Evolutionary conservation across 1,140 invertebrate species (phyloP).

Genomic region (Eulimnadia texana): DNA sequence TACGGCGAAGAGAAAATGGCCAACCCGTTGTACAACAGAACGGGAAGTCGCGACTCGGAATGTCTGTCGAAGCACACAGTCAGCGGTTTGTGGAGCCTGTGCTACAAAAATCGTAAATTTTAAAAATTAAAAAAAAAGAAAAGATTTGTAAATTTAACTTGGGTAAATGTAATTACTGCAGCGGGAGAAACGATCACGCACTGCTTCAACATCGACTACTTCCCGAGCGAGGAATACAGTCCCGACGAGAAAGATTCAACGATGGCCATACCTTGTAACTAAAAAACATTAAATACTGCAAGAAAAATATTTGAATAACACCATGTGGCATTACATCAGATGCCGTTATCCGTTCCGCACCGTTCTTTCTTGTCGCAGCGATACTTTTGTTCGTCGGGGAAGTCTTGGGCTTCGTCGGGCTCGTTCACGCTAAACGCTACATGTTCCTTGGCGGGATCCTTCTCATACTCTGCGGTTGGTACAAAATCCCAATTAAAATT

Average conservation of each 20-base stretch:
- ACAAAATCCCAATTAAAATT: not conserved
- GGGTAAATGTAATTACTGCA: conserved; percentile 13
- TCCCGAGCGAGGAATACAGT: conserved; percentile 63
- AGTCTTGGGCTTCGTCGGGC: conserved; percentile 43
- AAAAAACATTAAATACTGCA: conserved; percentile 7
- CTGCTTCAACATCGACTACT: conserved; percentile 70
- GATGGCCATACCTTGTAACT: conserved; percentile 77
- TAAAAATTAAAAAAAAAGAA: not conserved
- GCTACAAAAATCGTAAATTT: conserved; percentile 51
- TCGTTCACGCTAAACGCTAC: conserved; percentile 39
- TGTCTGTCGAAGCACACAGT: conserved; percentile 49
- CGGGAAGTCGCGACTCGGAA: conserved; percentile 36
- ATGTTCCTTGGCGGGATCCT: conserved; percentile 48
- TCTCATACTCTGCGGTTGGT: conserved; percentile 50
- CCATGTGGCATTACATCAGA: too few species aligned
- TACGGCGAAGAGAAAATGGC: conserved; percentile 52
- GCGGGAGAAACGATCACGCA: conserved; percentile 29
- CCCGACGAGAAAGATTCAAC: conserved; percentile 74
- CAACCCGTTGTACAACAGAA: conserved; percentile 44
- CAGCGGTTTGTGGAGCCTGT: conserved; percentile 51
- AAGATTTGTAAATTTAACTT: not conserved
- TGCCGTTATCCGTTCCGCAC: conserved; percentile 48
- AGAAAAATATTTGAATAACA: too few species aligned
- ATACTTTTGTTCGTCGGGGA: conserved; percentile 43
- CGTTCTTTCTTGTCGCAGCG: conserved; percentile 45